Base-by-base conservation (phyloP, 37 sponge, comb jelly and placozoan genomes). In the Halisarca cf. caerulea region DNA sequence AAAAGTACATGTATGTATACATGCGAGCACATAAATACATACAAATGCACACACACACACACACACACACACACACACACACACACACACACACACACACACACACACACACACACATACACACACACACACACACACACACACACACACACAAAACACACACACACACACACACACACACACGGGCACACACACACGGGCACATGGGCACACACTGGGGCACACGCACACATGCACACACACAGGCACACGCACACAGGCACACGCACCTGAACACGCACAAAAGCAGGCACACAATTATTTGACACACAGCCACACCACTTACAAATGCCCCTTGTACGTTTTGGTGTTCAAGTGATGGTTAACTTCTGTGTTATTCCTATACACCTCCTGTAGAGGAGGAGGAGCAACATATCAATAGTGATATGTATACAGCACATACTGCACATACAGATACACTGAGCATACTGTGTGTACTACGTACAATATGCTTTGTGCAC, bases 321-420 rank as follows among this genome's bases (percentile, higher is more conserved):
- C 77, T 74, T 38, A 74, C 77, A 37, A 25, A 40, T 74, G 77
- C 2, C 77, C 77, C 41, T 74, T 74, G 42, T 25, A 74, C 9
- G 45, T n/a, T 1, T 11, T 37, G 18, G 0, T 74, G 42, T 15
- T 74, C 77, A 20, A 3, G 2, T 40, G 43, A 20, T 11, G 51
- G 51, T 47, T 47, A 11, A 47, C 51, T 2, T 23, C 77, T n/a
- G 43, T 43, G 25, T 9, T 43, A 4, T 37, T 34, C 28, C 69
- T 68, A 28, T 68, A 68, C 2, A 68, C 69, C 17, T 68, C 69
- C 69, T 68, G 34, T 34, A 68, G 60, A 8, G 8, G 60, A 27
- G 60, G 2, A 59, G 2, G 25, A 8, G 60, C 8, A 59, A 59
- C 8, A 59, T 27, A 7, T 2, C 23, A 6, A 59, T 2, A 59